Conservation (phyloP, 2,113 vertebrate genomes). For the Bagarius yarrelli region DNA sequence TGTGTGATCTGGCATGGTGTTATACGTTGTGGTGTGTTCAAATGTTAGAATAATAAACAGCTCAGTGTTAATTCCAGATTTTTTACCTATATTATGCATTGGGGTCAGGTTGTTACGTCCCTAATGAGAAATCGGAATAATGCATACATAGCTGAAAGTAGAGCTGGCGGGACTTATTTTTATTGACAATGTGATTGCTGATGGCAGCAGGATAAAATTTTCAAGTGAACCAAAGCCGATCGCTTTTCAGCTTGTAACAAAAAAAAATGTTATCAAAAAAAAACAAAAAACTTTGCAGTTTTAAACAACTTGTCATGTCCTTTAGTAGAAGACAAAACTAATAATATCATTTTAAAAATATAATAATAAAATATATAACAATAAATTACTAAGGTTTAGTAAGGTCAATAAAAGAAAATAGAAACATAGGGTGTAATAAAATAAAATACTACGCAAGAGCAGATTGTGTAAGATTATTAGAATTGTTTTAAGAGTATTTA, state of each 20-base stretch:
- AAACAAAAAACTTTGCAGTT: no score
- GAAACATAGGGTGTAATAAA: no score
- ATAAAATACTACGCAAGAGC: no score
- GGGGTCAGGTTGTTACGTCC: background rate
- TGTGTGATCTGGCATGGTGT: background rate
- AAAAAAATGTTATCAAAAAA: background rate
- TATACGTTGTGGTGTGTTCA: background rate
- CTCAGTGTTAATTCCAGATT: background rate
- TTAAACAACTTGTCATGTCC: no score
- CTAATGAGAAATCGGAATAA: background rate
- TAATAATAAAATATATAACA: no score
- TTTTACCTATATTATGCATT: background rate
- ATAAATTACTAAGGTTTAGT: no score
- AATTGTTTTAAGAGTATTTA: no score
- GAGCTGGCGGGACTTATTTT: background rate
- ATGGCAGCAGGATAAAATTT: background rate
- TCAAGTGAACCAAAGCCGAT: background rate
- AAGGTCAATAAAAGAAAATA: no score
- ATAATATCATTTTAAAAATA: no score
- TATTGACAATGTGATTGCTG: slow-evolving; percentile 13
- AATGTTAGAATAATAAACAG: background rate
- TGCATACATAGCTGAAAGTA: slow-evolving; percentile 4
- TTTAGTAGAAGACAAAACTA: no score
- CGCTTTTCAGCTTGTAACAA: background rate
- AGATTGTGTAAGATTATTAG: no score